phyloP scores from a whole-genome alignment of 2,113 vertebrate genomes.

The Glaucidium brasilianum region DNA sequence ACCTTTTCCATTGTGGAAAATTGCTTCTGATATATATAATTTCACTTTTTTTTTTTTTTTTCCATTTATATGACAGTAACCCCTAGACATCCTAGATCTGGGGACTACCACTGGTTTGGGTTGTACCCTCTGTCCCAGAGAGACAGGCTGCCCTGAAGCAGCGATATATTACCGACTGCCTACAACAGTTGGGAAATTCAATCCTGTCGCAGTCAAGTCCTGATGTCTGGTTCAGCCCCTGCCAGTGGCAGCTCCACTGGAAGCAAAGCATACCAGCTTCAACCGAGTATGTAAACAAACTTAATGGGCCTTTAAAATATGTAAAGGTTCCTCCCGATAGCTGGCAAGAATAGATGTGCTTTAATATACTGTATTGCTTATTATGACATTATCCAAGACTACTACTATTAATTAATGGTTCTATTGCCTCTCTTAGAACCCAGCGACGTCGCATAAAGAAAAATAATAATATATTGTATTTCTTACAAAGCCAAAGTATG shows the following conservation, averaged over 20 bases:
- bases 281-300: conserved; percentile 31
- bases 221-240: background rate
- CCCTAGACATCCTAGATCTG: background rate
- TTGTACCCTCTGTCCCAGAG: background rate
- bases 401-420: conserved; percentile 47
- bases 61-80: background rate
- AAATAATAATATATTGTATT: background rate
- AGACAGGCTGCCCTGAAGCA: background rate
- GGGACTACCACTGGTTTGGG: background rate
- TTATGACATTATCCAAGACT: conserved; percentile 32
- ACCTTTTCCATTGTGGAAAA: conserved; percentile 50
- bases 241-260: conserved; percentile 42
- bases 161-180: background rate
- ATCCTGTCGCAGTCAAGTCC: conserved; percentile 33
- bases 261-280: conserved; percentile 39
- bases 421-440: background rate
- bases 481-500: background rate
- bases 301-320: conserved; percentile 37
- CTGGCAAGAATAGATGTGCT: conserved; percentile 21
- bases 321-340: conserved; percentile 22
- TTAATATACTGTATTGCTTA: conserved; percentile 12
- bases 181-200: conserved; percentile 36
- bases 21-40: conserved; percentile 32
- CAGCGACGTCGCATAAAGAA: background rate
- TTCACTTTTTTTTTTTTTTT: background rate